Percentiles rank a stretch among this genome's conserved stretches.
Conservation (phyloP, 2,888 invertebrate species). For the Coleophora deauratella region DNA sequence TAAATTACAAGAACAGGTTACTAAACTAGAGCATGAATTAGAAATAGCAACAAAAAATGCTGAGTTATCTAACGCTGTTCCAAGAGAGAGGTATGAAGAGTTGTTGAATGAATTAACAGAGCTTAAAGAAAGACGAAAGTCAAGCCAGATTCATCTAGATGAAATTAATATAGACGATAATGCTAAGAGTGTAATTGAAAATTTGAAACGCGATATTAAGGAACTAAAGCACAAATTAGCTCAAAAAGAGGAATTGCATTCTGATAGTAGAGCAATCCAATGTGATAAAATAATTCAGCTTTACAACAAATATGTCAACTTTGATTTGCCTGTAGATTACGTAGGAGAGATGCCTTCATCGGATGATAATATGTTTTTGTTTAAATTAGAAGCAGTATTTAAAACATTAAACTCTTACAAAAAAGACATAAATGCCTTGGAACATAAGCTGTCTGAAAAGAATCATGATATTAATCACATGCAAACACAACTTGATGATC, state of each 20-base stretch:
- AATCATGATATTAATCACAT: slow-evolving; percentile 67
- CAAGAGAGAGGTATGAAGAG: slow-evolving; percentile 50
- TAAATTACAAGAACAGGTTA: slow-evolving; percentile 61
- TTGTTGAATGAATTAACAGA: slow-evolving; percentile 46
- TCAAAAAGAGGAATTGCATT: slow-evolving; percentile 31
- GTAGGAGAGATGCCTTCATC: slow-evolving; percentile 59
- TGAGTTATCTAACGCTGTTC: slow-evolving; percentile 40
- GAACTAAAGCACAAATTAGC: slow-evolving; percentile 52
- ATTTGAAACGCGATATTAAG: slow-evolving; percentile 58
- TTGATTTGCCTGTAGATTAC: slow-evolving; percentile 62
- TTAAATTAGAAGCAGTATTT: slow-evolving; percentile 68
- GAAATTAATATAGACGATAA: slow-evolving; percentile 67
- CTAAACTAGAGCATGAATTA: slow-evolving; percentile 60
- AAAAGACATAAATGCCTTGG: slow-evolving; percentile 72
- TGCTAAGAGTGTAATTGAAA: slow-evolving; percentile 66
- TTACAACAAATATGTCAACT: slow-evolving; percentile 62
- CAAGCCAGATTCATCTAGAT: slow-evolving; percentile 45
- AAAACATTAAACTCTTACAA: slow-evolving; percentile 74
- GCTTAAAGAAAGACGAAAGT: slow-evolving; percentile 41
- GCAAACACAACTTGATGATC: slow-evolving; percentile 72
- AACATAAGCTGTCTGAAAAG: slow-evolving; percentile 73
- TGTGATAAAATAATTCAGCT: slow-evolving; percentile 55
- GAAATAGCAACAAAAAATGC: slow-evolving; percentile 44
- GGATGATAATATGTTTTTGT: slow-evolving; percentile 46
- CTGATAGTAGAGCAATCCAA: slow-evolving; percentile 41